These are phyloP conservation scores for Sciaenops ocellatus DNA, from an alignment of 2,797 vertebrate species.

Conservation along the genomic window DNA sequence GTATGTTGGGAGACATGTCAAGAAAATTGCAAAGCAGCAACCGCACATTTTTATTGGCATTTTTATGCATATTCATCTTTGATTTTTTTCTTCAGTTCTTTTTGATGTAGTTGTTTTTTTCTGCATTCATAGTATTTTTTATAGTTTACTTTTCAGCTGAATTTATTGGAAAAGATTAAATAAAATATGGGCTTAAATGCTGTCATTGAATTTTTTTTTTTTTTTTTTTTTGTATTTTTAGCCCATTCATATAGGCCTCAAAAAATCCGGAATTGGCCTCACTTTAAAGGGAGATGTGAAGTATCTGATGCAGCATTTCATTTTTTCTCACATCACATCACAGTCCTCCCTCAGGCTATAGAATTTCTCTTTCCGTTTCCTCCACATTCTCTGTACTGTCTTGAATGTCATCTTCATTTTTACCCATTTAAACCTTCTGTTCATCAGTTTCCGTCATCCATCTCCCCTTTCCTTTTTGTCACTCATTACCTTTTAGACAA, in stretches of 20 bases:
- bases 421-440: background rate
- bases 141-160: background rate
- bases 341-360: background rate
- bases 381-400: background rate
- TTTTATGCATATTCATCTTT: too few relatives aligned
- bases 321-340: conserved; percentile 1
- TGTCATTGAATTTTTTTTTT: background rate
- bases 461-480: background rate
- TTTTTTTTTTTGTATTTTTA: background rate
- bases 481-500: conserved; percentile 35
- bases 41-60: too few relatives aligned
- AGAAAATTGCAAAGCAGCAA: background rate
- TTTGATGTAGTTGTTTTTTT: too few relatives aligned
- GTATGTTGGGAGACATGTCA: background rate
- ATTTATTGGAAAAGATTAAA: background rate
- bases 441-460: background rate
- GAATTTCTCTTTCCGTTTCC: background rate
- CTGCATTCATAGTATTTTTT: background rate
- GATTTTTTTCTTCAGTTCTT: too few relatives aligned
- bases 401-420: conserved; percentile 1
- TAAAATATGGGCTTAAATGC: background rate
- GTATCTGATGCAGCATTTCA: background rate
- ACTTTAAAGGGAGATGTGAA: background rate
- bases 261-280: background rate
- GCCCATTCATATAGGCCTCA: background rate